A percentile compares a stretch with the other conserved stretches of the same genome.
Conservation (phyloP, 2,113 vertebrate genomes). For the Terrapene triunguis region DNA sequence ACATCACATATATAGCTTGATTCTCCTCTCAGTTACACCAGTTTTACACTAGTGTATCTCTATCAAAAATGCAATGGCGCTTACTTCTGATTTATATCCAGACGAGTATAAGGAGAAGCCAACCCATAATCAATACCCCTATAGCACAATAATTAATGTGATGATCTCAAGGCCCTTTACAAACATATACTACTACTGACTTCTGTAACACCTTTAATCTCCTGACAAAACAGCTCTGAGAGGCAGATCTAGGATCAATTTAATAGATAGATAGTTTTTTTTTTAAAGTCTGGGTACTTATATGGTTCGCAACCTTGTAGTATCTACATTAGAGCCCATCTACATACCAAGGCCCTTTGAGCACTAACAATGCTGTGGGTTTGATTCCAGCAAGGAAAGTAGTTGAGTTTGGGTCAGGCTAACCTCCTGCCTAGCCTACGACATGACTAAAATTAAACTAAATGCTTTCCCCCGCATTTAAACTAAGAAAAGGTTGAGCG, state of each 20-base stretch:
- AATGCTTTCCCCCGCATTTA: not conserved
- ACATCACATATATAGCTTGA: not conserved
- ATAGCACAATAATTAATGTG: not conserved
- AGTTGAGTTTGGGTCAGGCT: too few species aligned
- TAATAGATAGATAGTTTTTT: too few species aligned
- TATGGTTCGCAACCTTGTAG: too few species aligned
- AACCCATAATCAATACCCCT: not conserved
- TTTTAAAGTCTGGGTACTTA: too few species aligned
- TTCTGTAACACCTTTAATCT: not conserved
- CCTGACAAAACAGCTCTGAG: not conserved
- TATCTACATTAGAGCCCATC: too few species aligned
- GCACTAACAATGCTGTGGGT: too few species aligned
- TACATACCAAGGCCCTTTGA: too few species aligned
- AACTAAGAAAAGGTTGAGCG: slow-evolving; percentile 46
- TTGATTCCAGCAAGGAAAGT: too few species aligned
- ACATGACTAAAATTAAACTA: too few species aligned
- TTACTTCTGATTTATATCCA: not conserved
- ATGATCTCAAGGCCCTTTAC: not conserved
- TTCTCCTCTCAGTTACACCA: not conserved
- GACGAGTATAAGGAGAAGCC: not conserved
- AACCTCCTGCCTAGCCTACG: too few species aligned
- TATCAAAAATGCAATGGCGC: not conserved
- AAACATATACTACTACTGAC: not conserved
- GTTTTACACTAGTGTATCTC: not conserved
- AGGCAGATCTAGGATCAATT: not conserved